Evolutionary conservation across 2,888 invertebrate species (phyloP).

Genomic region (Nomada ferruginata): DNA sequence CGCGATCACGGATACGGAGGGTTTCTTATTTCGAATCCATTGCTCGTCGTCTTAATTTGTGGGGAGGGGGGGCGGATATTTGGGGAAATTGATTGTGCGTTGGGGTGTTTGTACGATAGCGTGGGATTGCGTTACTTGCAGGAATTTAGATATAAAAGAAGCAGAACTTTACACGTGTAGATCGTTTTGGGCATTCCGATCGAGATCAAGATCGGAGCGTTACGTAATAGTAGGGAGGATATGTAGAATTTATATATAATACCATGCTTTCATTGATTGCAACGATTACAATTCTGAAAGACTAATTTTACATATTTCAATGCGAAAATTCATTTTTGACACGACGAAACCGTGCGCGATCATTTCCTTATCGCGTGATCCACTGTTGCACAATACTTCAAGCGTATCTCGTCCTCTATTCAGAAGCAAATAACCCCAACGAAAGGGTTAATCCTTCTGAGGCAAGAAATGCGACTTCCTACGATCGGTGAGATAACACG

Average conservation of each 20-base stretch:
- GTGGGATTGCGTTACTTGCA: too few species aligned
- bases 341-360: neutral
- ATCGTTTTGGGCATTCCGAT: too few species aligned
- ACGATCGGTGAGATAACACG: conserved; percentile 1
- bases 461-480: conserved; percentile 1
- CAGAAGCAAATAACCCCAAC: neutral
- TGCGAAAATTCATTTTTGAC: neutral
- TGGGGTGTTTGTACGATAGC: too few species aligned
- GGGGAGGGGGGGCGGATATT: neutral
- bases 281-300: too few species aligned
- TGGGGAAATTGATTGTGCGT: neutral
- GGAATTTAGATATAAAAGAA: too few species aligned
- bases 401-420: neutral
- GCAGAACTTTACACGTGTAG: too few species aligned
- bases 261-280: too few species aligned
- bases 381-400: neutral
- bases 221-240: too few species aligned
- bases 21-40: neutral
- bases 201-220: too few species aligned
- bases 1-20: neutral
- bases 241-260: too few species aligned
- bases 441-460: neutral
- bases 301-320: too few species aligned
- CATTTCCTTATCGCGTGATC: neutral
- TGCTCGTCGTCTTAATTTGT: neutral